Base-by-base conservation (phyloP, 2,797 vertebrate genomes). In the Enteromius trimaculatus region DNA sequence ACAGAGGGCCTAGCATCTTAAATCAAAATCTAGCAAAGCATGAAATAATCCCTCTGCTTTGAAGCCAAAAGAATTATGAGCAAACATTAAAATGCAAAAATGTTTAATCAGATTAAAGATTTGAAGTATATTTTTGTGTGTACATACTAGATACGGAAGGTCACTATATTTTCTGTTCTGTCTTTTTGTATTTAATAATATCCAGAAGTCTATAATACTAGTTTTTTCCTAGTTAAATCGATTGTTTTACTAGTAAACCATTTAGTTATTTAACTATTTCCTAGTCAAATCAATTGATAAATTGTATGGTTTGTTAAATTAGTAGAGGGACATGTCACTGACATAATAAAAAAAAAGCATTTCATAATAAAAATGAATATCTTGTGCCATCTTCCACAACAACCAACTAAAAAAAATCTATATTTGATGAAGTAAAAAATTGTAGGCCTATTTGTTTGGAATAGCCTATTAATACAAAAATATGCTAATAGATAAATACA, bases 21-120 rank as follows among this genome's bases (percentile, higher is more conserved):
- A 55, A 85, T 80, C 80, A 84, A 80, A 76, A 77, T 39, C 58
- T 47, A 55, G 9, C 37, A 75, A 31, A 74, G 75, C 71, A 82
- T 49, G 64, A 78, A 83, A 86, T 72, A 81, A 78, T 79, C 31
- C 19, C 47, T 86, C 72, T 70, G 70, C 84, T 74, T 19, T 21
- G 68, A 70, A 79, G 66, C 55, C 19, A 49, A 64, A 26, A 49
- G 26, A 81, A 76, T n/a, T 34, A 51, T 64, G 17, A 76, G 19
- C 39, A 51, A 39, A 85, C 60, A 23, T 84, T 39, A 51, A 68
- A 29, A 29, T 70, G 51, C 62, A 82, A 69, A 79, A 53, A 78
- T 65, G 53, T 58, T 72, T 37, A 44, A 29, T 53, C 51, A 49
- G 80, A 72, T 53, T 78, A 11, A 39, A 78, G 58, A 68, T 53